These are phyloP conservation scores for Leptinotarsa lineolata DNA, from an alignment of 1,140 invertebrate species.

Conservation along the genomic window DNA sequence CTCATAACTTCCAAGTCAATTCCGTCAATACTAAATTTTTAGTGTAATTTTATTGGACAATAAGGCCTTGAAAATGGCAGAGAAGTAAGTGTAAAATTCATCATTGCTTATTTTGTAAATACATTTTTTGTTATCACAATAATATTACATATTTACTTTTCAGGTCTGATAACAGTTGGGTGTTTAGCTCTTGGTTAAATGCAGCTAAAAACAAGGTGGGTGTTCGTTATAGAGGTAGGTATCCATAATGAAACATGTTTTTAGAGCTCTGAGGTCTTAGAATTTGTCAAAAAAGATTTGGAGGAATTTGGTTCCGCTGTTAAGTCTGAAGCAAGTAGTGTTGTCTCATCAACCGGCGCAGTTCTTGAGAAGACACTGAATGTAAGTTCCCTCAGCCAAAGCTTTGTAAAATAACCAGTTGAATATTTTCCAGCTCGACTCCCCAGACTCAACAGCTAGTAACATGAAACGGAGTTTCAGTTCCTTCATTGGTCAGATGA, in stretches of 20 bases:
- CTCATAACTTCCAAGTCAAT: conserved; percentile 10
- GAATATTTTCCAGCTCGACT: conserved; percentile 62
- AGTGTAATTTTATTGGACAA: conserved; percentile 22
- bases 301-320: conserved; percentile 73
- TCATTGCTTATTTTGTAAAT: not conserved
- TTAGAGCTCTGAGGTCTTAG: conserved; percentile 72
- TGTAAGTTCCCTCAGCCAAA: conserved; percentile 55
- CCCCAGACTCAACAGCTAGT: conserved; percentile 68
- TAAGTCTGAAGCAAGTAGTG: conserved; percentile 69
- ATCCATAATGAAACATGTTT: conserved; percentile 31
- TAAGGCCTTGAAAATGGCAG: conserved; percentile 12
- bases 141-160: conserved; percentile 15
- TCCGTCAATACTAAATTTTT: conserved; percentile 23
- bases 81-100: conserved; percentile 12
- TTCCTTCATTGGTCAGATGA: conserved; percentile 70
- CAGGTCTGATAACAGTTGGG: conserved; percentile 44
- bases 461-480: conserved; percentile 72
- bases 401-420: not conserved
- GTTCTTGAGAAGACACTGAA: conserved; percentile 71
- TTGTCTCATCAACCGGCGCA: conserved; percentile 65
- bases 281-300: conserved; percentile 77
- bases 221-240: not conserved
- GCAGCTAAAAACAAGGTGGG: conserved; percentile 55
- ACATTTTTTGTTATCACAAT: not conserved
- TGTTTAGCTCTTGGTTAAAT: conserved; percentile 52